Base-by-base conservation (phyloP, 2,113 vertebrate genomes). In the Orycteropus afer region DNA sequence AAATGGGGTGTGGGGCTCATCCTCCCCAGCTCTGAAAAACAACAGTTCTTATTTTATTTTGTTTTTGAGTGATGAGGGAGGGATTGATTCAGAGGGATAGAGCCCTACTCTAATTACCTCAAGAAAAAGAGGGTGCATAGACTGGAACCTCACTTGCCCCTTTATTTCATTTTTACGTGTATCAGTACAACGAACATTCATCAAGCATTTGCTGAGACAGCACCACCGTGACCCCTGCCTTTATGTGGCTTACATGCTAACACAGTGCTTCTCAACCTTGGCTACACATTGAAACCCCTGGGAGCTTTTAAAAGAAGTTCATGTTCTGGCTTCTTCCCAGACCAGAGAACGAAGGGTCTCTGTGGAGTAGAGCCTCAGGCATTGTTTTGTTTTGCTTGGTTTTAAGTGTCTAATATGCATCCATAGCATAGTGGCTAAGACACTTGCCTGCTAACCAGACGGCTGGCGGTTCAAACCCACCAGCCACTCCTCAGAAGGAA, bases 191-290 rank as follows among this genome's bases (percentile, higher is more conserved):
- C 23, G 22, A 6, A 42, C 14, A 7, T 20, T 34, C 55, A 4
- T 3, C 4, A 18, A 67, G 25, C 42, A 23, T 37, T 40, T 76
- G 23, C 27, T 67, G 6, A 11, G 23, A 47, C 32, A 47, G 17
- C 22, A 27, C 15, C 65, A 42, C 51, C 3, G 0, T 29, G 67
- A 51, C 20, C 4, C 3, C 55, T 0, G 0, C n/a, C 40, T 61
- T 18, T 55, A 4, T 2, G 29, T 18, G 14, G 23, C 27, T 7
- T 22, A 17, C 73, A 34, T 12, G 25, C 61, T 34, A 9, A 2
- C n/a, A n/a, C 13, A 14, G 20, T 25, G 20, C 18, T 53, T 83
- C 61, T n/a, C n/a, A n/a, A n/a, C n/a, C n/a, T n/a, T n/a, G n/a
- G n/a, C n/a, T n/a, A n/a, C n/a, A n/a, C n/a, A 78, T 1, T 11